phyloP scores from a whole-genome alignment of 2,113 vertebrate species.

The Lontra canadensis region DNA sequence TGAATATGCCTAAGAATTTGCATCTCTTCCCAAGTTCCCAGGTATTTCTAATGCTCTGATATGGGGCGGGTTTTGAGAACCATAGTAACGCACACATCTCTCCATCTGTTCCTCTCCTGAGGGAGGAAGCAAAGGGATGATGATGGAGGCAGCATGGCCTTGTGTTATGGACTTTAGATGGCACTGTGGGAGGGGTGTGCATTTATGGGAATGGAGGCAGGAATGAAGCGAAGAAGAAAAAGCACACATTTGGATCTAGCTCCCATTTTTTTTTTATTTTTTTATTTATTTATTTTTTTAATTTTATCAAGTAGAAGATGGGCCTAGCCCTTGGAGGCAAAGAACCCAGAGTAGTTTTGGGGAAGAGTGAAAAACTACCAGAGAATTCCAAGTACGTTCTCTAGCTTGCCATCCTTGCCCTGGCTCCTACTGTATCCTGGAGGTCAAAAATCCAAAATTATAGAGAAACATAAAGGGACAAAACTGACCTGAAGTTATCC shows the following conservation, averaged over 20 bases:
- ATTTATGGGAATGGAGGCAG: background rate
- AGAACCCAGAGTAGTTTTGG: background rate
- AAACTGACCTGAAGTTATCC: background rate
- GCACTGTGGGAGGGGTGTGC: too few relatives aligned
- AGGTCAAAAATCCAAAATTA: background rate
- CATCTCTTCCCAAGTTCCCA: background rate
- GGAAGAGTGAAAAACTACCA: background rate
- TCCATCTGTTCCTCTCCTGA: background rate
- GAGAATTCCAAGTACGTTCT: background rate
- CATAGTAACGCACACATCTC: background rate
- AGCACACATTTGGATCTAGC: background rate
- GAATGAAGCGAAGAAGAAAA: background rate
- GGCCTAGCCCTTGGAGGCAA: background rate
- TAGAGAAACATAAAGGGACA: background rate
- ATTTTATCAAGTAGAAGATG: background rate
- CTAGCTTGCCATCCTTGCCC: background rate
- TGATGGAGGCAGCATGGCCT: background rate
- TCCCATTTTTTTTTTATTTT: background rate
- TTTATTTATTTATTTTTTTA: background rate
- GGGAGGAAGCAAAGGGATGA: background rate
- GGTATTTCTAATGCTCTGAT: background rate
- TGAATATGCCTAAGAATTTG: background rate
- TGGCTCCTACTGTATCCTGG: background rate
- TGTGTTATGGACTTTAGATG: background rate
- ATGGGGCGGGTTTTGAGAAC: background rate